Percentiles rank a stretch among this genome's conserved stretches.
These are phyloP conservation scores for Agrochola litura DNA, from an alignment of 2,888 invertebrate genomes.

Conservation along the genomic window DNA sequence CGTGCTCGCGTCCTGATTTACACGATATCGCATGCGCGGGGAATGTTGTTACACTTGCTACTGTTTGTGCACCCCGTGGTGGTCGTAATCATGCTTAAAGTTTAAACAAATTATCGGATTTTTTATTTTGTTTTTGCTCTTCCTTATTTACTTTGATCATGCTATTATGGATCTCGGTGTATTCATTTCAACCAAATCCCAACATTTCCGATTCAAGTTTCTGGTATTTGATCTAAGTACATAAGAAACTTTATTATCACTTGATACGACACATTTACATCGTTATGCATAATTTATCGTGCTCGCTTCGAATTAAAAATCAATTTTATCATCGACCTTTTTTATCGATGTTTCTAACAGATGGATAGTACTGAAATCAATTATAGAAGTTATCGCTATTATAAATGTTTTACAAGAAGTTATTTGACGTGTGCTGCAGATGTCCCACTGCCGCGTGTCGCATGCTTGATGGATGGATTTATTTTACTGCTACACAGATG, in stretches of 20 bases:
- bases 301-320: conserved; percentile 62
- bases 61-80: conserved; percentile 70
- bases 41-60: conserved; percentile 79
- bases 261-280: conserved; percentile 59
- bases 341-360: conserved; percentile 62
- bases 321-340: conserved; percentile 61
- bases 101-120: conserved; percentile 10
- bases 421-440: conserved; percentile 77
- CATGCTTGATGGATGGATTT: conserved; percentile 80
- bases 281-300: conserved; percentile 65
- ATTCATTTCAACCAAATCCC: conserved; percentile 8
- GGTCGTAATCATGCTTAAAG: conserved; percentile 43
- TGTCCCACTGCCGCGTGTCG: conserved; percentile 69
- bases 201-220: conserved; percentile 29
- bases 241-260: conserved; percentile 59
- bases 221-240: conserved; percentile 53
- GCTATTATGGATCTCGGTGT: not conserved
- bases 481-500: conserved; percentile 78
- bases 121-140: not conserved
- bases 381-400: conserved; percentile 69
- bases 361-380: conserved; percentile 70
- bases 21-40: conserved; percentile 80
- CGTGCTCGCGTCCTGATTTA: conserved; percentile 84
- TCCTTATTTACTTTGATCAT: not conserved
- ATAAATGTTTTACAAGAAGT: conserved; percentile 76